A percentile compares a stretch with the other conserved stretches of the same genome.
Conservation (phyloP, 2,113 vertebrate species). For the Notarius quadriscutis region DNA sequence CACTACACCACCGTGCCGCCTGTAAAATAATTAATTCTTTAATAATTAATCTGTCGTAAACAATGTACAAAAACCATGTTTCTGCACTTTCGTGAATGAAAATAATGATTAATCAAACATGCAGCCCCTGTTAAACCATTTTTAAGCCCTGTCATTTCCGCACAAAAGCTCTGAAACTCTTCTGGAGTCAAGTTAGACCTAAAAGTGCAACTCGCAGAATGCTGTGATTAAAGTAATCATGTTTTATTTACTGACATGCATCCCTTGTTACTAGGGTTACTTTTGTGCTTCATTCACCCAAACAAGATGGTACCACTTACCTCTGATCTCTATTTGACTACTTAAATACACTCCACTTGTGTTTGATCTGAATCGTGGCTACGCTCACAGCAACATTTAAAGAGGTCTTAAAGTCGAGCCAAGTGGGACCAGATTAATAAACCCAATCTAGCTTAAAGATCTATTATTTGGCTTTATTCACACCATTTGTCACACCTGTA, state of each 20-base stretch:
- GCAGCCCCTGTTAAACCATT: constrained; percentile 8
- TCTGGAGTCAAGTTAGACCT: constrained; percentile 18
- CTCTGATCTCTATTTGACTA: constrained; percentile 40
- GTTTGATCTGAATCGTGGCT: constrained; percentile 26
- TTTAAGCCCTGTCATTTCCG: constrained; percentile 34
- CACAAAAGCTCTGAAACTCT: constrained; percentile 37
- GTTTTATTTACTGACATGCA: constrained; percentile 57
- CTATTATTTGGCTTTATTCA: constrained; percentile 18
- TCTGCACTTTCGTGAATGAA: constrained; percentile 30
- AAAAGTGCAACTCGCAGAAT: constrained; percentile 40
- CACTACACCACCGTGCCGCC: too few relatives aligned
- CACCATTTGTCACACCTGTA: constrained; percentile 1
- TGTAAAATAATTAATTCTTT: background rate
- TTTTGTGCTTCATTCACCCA: constrained; percentile 53
- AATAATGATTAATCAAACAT: constrained; percentile 35
- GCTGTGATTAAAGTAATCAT: constrained; percentile 50
- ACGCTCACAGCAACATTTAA: constrained; percentile 11
- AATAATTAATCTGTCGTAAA: constrained; percentile 11
- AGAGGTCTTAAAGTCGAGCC: constrained; percentile 11
- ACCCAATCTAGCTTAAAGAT: background rate
- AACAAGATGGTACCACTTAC: constrained; percentile 54
- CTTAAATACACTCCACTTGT: constrained; percentile 31
- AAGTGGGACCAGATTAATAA: constrained; percentile 18
- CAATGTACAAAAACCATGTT: constrained; percentile 20
- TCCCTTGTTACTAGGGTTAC: constrained; percentile 55